Evolutionary conservation across 2,113 vertebrate genomes (phyloP), one percentile per base, ranked within the genome.

Genomic region (Phylloscopus trochilus): DNA sequence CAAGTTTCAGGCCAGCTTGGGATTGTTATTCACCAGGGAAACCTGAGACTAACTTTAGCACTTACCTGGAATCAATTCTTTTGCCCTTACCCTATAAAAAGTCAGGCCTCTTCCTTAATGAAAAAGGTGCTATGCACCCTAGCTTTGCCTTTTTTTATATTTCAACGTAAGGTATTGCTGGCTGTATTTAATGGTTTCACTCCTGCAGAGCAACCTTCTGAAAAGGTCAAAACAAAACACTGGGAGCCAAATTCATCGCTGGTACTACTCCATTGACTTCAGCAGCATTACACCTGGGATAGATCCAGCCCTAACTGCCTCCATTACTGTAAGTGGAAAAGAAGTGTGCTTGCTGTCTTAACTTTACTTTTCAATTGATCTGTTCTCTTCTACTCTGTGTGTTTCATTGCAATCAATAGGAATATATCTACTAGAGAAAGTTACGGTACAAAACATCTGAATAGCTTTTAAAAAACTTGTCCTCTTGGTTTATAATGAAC

Each of bases 191-290:
- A 96, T 94, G 92, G 91, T 92, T 88, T 92, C 39, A 5, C 60
- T 58, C 53, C 93, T 95, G 87, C 80, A 23, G 82, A 95, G 82
- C 49, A 93, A 96, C 95, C 96, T 68, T 92, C 95, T 96, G 80
- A 41, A 97, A 97, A 97, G 97, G 97, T 97, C 97, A 97, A 59
- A 85, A 89, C 84, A 78, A 87, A 97, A 95, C 83, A 77, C 81
- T 59, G 93, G 94, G 82, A 97, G 87, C 74, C 94, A 96, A 95
- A 93, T 87, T 72, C 92, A 93, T 96, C 15, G 1, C 92, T 87
- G 79, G 37, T 95, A 91, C 59, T 94, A 96, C 79, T 94, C 85
- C 91, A 96, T 95, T 96, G 95, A 93, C 87, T 94, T 83, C 92
- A 92, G 76, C 53, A 84, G 88, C 89, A 80, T 91, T 91, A 90